Base-by-base conservation (phyloP, 2,113 vertebrate species). In the Pardalotus punctatus region DNA sequence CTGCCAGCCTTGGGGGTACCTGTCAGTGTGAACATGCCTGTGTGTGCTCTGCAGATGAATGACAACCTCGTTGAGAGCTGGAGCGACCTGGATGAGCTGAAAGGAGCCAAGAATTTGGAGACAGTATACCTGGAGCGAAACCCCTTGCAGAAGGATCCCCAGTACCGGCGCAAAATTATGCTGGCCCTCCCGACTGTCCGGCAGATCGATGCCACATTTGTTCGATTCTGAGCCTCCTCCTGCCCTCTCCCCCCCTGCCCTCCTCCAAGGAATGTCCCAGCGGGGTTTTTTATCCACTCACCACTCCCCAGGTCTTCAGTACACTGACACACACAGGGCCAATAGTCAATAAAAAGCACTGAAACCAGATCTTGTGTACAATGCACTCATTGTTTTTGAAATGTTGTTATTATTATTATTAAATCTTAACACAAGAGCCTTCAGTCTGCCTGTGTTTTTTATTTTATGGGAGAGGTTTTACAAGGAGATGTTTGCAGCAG, bases 81-180 rank as follows among this genome's bases (percentile, higher is more conserved):
- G 99, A 98, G 99, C 0, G 99, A 99, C 97, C 98, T 99, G 51
- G 99, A 99, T 6, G 99, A 99, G 97, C 96, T 99, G 96, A 99
- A 99, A 95, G 99, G 99, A 8, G 99, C 99, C 33, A 98, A 98
- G 94, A 97, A 95, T 77, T 98, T 99, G 97, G 99, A 99, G 98
- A 99, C 99, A 0, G 99, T 99, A 2, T 99, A 99, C 90, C 98
- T 99, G 93, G 99, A 99, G 96, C 97, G 99, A 74, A 99, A 99
- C 95, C 99, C 99, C 6, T 84, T 99, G 96, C 99, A 99, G 98
- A 99, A 98, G 96, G 99, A 99, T 85, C 99, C 99, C 6, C 99
- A 99, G 95, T 99, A 99, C 97, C 98, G 99, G 87, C 98, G 99
- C 83, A 99, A 99, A 97, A 98, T 99, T 97, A 99, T 99, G 99